A percentile compares a stretch with the other conserved stretches of the same genome.
These are phyloP conservation scores for Meloidogyne exigua DNA, from an alignment of 1,140 invertebrate species.

Conservation along the genomic window DNA sequence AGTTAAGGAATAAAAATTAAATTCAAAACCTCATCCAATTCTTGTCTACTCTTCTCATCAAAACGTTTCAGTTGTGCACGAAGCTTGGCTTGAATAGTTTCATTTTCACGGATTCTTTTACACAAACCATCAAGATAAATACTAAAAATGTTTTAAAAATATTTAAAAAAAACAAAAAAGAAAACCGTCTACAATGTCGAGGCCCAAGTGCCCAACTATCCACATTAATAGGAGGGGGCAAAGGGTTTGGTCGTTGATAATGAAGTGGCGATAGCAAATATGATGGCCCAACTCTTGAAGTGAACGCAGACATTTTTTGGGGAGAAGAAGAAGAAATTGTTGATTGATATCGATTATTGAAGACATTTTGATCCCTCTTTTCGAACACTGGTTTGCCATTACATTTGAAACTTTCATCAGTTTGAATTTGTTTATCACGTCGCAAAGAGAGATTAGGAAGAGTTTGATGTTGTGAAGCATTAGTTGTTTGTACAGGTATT, in stretches of 20 bases:
- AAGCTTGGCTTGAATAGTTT: background rate
- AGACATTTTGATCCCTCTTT: background rate
- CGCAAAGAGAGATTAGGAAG: background rate
- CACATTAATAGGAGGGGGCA: background rate
- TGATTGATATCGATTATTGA: background rate
- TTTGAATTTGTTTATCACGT: background rate
- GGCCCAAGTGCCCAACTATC: background rate
- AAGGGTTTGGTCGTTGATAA: background rate
- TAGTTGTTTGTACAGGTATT: background rate
- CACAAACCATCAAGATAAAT: background rate
- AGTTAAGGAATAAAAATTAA: too few relatives aligned
- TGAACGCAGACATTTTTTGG: background rate
- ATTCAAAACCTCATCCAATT: background rate
- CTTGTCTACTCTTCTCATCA: background rate
- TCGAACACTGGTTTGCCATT: background rate
- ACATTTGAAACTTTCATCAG: background rate
- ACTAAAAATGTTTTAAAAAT: background rate
- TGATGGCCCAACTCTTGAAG: background rate
- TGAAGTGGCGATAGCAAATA: background rate
- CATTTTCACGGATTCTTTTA: background rate
- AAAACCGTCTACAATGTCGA: background rate
- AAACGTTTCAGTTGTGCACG: background rate
- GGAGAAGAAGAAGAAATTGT: background rate
- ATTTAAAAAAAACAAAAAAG: background rate
- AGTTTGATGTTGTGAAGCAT: background rate